Evolutionary conservation across 2,797 vertebrate genomes (phyloP).

Genomic region (Sebastes matsubarae): DNA sequence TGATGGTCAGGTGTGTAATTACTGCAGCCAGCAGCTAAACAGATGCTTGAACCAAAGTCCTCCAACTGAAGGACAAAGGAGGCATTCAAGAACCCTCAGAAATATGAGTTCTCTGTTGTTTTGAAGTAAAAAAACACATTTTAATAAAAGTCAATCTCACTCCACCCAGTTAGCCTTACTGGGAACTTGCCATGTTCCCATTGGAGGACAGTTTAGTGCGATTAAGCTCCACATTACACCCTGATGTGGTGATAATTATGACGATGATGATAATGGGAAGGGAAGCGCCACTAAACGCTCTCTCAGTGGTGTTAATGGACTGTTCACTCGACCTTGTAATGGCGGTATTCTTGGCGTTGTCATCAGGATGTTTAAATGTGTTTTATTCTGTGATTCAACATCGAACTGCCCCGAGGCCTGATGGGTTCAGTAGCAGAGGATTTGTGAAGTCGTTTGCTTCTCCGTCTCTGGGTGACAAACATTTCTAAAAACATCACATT

Average conservation of each 20-base stretch:
- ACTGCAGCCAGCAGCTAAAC: background rate
- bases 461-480: too few relatives aligned
- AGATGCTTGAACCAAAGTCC: background rate
- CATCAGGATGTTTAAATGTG: background rate
- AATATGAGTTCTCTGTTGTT: background rate
- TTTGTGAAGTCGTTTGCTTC: too few relatives aligned
- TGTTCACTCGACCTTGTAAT: constrained; percentile 11
- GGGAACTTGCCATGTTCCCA: background rate
- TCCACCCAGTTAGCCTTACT: background rate
- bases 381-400: background rate
- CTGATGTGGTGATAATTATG: constrained; percentile 6
- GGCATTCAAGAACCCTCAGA: background rate
- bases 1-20: constrained; percentile 11
- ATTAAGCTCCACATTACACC: background rate
- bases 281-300: constrained; percentile 14
- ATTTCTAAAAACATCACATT: too few relatives aligned
- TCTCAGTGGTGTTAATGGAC: constrained; percentile 25
- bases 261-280: background rate
- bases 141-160: too few relatives aligned
- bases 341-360: background rate
- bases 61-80: background rate
- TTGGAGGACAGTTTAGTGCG: background rate
- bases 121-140: too few relatives aligned
- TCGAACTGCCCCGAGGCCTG: background rate
- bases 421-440: too few relatives aligned